phyloP scores from a whole-genome alignment of 2,113 vertebrate species.

The Noctilio leporinus region DNA sequence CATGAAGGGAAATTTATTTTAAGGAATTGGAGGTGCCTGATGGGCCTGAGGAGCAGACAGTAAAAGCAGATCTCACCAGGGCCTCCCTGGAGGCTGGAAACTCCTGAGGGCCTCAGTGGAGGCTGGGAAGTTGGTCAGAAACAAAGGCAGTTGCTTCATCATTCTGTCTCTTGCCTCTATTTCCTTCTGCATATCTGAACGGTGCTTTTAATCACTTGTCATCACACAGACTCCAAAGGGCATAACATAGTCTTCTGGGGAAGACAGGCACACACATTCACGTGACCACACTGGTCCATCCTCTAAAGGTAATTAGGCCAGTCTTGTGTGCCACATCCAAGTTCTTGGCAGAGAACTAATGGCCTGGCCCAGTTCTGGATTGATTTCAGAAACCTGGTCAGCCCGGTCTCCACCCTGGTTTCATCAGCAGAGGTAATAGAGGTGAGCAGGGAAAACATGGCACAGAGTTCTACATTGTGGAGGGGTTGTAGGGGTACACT shows the following conservation, averaged over 20 bases:
- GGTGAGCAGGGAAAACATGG: background rate
- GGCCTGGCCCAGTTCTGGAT: background rate
- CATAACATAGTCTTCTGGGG: background rate
- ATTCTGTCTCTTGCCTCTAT: background rate
- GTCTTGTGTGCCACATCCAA: constrained; percentile 27
- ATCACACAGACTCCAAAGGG: background rate
- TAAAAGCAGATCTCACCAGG: background rate
- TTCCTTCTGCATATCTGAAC: background rate
- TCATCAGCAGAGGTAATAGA: constrained; percentile 25
- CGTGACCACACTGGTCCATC: background rate
- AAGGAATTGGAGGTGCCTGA: background rate
- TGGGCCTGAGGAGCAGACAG: background rate
- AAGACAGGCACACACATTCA: background rate
- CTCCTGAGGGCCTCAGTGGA: background rate
- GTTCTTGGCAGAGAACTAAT: constrained; percentile 11
- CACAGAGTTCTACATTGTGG: background rate
- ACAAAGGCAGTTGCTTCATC: background rate
- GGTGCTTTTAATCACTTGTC: background rate
- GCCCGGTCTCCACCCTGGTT: background rate
- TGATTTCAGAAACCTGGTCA: background rate
- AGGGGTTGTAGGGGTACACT: background rate
- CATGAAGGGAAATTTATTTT: constrained; percentile 6
- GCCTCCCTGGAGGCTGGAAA: background rate
- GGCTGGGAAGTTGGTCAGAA: background rate
- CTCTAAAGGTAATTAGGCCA: constrained; percentile 38